These are phyloP conservation scores for Pseudois nayaur DNA, from an alignment of 2,113 vertebrate species.

Conservation along the genomic window DNA sequence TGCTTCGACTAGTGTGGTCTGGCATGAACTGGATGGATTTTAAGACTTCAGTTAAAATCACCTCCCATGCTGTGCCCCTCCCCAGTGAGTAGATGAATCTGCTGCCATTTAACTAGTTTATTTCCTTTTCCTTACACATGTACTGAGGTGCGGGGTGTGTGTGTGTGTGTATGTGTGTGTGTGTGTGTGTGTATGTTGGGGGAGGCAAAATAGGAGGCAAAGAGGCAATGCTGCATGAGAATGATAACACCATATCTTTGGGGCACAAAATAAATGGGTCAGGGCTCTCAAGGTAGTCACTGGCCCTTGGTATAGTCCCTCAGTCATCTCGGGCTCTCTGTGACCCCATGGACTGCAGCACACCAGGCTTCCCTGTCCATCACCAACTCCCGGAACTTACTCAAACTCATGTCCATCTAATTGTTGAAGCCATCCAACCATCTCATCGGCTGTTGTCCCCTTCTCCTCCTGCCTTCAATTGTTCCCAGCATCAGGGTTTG, in stretches of 20 bases:
- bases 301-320: not conserved
- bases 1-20: not conserved
- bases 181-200: not conserved
- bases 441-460: not conserved
- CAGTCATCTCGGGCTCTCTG: not conserved
- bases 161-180: not conserved
- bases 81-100: not conserved
- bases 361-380: not conserved
- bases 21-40: not conserved
- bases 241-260: not conserved
- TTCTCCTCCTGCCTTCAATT: not conserved
- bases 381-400: not conserved
- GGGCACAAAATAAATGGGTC: not conserved
- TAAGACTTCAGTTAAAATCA: not conserved
- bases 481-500: not conserved
- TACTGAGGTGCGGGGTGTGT: not conserved
- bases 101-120: not conserved
- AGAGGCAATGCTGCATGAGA: not conserved
- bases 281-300: not conserved
- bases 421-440: not conserved
- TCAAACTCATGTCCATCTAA: not conserved
- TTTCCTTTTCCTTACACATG: not conserved
- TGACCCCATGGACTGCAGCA: not conserved
- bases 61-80: fast-evolving
- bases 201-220: not conserved